Conservation (phyloP, 2,113 vertebrate species). For the Chloebia gouldiae region DNA sequence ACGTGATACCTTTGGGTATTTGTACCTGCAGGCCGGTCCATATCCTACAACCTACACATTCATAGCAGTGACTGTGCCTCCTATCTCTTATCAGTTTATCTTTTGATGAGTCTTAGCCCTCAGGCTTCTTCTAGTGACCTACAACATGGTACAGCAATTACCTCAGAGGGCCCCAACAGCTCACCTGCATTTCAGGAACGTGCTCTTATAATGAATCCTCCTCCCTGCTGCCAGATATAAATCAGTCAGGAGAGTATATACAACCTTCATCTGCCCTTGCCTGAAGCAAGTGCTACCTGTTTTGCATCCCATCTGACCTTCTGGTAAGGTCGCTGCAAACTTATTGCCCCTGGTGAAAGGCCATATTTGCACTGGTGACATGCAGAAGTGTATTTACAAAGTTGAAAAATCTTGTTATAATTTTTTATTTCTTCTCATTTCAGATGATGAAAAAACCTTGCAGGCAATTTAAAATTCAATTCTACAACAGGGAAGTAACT, state of each 20-base stretch:
- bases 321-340: rapidly evolving
- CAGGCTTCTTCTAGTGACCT: not conserved
- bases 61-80: not conserved
- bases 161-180: not conserved
- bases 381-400: not conserved
- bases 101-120: not conserved
- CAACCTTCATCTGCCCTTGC: not conserved
- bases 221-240: not conserved
- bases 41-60: not conserved
- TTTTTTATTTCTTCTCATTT: not conserved
- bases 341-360: not conserved
- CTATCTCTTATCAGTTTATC: not conserved
- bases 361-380: not conserved
- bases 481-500: not conserved
- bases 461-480: not conserved
- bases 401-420: not conserved
- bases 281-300: not conserved
- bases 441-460: not conserved
- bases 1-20: not conserved
- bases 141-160: not conserved
- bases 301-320: not conserved
- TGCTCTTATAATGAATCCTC: not conserved
- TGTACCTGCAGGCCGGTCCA: not conserved
- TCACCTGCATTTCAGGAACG: not conserved
- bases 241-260: not conserved